Base-by-base conservation (phyloP, 64 coral and sea anemone species). In the Porites lutea region DNA sequence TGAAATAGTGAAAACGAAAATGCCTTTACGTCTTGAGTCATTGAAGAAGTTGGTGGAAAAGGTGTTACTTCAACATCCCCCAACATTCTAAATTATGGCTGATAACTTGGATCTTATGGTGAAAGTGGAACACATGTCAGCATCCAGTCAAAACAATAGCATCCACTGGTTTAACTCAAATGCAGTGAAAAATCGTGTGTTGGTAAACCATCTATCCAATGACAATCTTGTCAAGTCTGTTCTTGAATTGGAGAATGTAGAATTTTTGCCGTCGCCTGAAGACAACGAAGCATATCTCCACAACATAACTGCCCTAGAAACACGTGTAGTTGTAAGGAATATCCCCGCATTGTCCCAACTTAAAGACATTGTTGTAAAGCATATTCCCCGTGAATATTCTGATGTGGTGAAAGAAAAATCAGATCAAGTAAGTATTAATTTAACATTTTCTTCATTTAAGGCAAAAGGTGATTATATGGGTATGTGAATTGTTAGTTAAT, bases 81-180 rank as follows among this genome's bases (percentile, higher is more conserved):
- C 19, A 12, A 71, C n/a, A 3, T 71, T 27, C 0, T 72, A 89
- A 78, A 89, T 89, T 8, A 89, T 75, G 4, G 72, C 73, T 64
- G 87, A 78, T 48, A 78, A 89, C 48, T 12, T 89, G 13, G 87
- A 77, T 43, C 58, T 78, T 12, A 8, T 63, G 15, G 67, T 89
- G 11, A 89, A 89, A 78, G 87, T 67, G 3, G 22, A 45, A 43
- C 87, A 89, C 54, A 49, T 52, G 83, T 60, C 89, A 14, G 69
- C 58, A 76, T 66, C 80, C 77, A 94, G 50, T 15, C 92, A 21
- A 21, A 94, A 94, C 66, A 94, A 74, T 52, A 94, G 86, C 65
- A 89, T 94, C 18, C 92, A 94, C 79, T 94, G 86, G 92, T 94
- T 94, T 82, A 44, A 48, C 43, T 75, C 77, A 78, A 83, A 94